Base-by-base conservation (phyloP, 1,140 invertebrate genomes). In the Lordiphosa collinella region DNA sequence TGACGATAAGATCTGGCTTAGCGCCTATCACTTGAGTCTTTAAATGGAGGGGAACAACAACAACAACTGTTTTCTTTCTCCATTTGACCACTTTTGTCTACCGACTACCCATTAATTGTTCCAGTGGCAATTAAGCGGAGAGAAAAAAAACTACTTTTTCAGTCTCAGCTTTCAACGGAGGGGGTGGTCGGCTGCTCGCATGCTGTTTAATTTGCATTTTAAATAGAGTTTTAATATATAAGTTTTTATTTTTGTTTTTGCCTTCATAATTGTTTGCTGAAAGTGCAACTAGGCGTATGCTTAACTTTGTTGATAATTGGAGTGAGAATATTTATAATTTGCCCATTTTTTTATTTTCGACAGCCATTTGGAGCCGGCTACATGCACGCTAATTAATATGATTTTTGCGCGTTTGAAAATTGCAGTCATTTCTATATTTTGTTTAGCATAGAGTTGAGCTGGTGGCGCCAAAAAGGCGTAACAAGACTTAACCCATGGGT, bases 251-350 rank as follows among this genome's bases (percentile, higher is more conserved):
- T 46, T 38, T 51, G 62, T 59, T 37, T 48, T 44, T 68, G 13
- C 40, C 40, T 59, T 62, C 66, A 60, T 84, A 84, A 82, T 80
- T 84, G 82, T 72, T 82, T 82, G 72, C 76, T 62, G 60, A 59
- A 60, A 82, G 72, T 80, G 78, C 76, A 76, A 80, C 76, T 76
- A 76, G 76, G 66, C 71, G 78, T 84, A 84, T 80, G 76, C 71
- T 84, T 80, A 80, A 80, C 76, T 80, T 75, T 76, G 78, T 80
- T 80, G 78, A 80, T 80, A 80, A 80, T 80, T 80, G 78, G 76
- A 80, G 76, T 80, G 76, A 80, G 76, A 80, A 80, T 82, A 76
- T 84, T 80, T 65, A 80, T 76, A 68, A 71, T 76, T 82, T 80
- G 58, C 60, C 12, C 25, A 5, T 50, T 46, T 36, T 29, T 54